phyloP scores from a whole-genome alignment of 1,140 invertebrate species.

The Caenorhabditis tropicalis region DNA sequence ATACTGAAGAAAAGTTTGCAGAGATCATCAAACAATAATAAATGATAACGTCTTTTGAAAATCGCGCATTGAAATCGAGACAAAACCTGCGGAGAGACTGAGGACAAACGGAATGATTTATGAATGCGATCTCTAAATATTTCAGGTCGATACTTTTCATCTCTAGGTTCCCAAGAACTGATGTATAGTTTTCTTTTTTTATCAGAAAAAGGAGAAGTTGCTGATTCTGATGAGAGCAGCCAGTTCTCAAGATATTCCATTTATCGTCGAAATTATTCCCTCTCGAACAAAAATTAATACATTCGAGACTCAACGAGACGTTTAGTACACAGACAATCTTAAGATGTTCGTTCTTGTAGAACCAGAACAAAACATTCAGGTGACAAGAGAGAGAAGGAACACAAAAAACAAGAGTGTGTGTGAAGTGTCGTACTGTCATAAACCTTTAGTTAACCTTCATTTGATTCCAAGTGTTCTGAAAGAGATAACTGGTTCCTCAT shows the following conservation, averaged over 20 bases:
- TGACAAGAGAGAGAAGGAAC: neutral
- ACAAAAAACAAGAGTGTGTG: neutral
- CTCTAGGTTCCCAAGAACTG: no score
- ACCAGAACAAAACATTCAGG: neutral
- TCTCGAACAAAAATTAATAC: no score
- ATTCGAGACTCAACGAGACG: no score
- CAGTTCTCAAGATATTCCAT: no score
- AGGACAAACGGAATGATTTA: neutral
- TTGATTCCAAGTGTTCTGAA: neutral
- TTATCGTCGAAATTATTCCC: no score
- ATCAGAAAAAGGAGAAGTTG: no score
- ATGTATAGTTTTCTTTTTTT: no score
- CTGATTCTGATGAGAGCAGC: no score
- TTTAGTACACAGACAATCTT: no score
- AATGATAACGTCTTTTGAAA: neutral
- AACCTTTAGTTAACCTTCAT: neutral
- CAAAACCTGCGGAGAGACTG: neutral
- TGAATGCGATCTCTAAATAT: neutral
- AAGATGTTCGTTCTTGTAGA: no score
- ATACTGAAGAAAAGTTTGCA: neutral
- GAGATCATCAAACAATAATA: neutral
- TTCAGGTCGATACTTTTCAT: neutral
- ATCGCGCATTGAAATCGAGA: neutral
- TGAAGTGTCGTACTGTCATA: constrained; percentile 20
- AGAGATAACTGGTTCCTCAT: neutral